Evolutionary conservation across 2,888 invertebrate species (phyloP).

Genomic region (Amphiduros pacificus): DNA sequence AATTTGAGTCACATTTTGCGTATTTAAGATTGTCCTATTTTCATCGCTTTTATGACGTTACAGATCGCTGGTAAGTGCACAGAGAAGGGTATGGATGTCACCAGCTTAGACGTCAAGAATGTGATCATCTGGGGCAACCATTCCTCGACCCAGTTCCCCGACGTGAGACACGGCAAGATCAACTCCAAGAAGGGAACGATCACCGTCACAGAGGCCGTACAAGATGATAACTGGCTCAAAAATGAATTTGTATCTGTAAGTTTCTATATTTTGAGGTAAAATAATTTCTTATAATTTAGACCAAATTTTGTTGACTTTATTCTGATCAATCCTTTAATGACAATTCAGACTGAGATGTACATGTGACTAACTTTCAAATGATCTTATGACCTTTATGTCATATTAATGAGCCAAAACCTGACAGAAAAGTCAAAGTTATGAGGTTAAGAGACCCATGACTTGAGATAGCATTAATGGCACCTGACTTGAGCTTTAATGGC

Average conservation of each 20-base stretch:
- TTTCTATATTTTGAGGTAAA: too few relatives aligned
- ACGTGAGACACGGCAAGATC: constrained; percentile 68
- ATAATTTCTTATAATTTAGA: too few relatives aligned
- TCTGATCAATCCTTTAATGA: too few relatives aligned
- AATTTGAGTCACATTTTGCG: neutral
- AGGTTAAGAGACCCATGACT: too few relatives aligned
- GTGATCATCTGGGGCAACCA: constrained; percentile 99
- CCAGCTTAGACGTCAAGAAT: constrained; percentile 74
- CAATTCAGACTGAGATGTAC: too few relatives aligned
- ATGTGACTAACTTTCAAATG: too few relatives aligned
- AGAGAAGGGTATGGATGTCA: constrained; percentile 53
- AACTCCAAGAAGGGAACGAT: constrained; percentile 41
- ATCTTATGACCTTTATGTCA: too few relatives aligned
- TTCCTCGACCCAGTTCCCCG: constrained; percentile 97
- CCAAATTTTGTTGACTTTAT: too few relatives aligned
- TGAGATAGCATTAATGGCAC: too few relatives aligned
- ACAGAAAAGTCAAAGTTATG: too few relatives aligned
- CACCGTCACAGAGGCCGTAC: constrained; percentile 69
- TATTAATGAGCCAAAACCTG: too few relatives aligned
- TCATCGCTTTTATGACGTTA: constrained; percentile 16
- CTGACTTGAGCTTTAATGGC: too few relatives aligned
- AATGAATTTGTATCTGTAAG: constrained; percentile 81
- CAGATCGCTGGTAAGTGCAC: constrained; percentile 58
- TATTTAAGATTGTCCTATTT: neutral
- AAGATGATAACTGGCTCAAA: constrained; percentile 81